A percentile compares a stretch with the other conserved stretches of the same genome.
Evolutionary conservation across 2,888 invertebrate species (phyloP).

Genomic region (Ectropis crepuscularia): DNA sequence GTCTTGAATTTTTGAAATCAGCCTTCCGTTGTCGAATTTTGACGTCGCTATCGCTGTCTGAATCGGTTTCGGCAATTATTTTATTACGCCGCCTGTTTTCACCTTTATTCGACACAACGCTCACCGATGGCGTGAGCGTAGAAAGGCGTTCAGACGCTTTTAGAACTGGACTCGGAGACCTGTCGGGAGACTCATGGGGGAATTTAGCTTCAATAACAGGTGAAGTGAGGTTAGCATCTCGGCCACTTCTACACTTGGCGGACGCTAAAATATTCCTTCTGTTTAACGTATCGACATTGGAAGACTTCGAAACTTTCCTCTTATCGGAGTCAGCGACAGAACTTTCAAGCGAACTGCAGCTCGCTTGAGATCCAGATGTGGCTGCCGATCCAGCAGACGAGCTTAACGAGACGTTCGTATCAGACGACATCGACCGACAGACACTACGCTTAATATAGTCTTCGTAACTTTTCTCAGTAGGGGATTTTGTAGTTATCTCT

Average conservation of each 20-base stretch:
- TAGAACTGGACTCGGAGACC: constrained; percentile 77
- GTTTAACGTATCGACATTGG: constrained; percentile 93
- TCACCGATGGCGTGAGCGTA: constrained; percentile 82
- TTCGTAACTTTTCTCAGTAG: constrained; percentile 66
- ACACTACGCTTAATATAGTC: constrained; percentile 84
- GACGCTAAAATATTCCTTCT: constrained; percentile 94
- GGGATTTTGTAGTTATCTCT: constrained; percentile 68
- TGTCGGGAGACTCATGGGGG: constrained; percentile 84
- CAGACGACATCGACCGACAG: constrained; percentile 88
- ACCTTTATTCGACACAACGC: constrained; percentile 81
- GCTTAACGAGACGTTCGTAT: constrained; percentile 89
- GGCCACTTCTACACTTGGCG: constrained; percentile 93
- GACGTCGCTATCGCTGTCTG: constrained; percentile 71
- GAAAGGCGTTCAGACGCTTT: constrained; percentile 83
- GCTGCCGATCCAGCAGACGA: constrained; percentile 89
- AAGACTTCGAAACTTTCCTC: constrained; percentile 89
- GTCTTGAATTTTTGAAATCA: constrained; percentile 76
- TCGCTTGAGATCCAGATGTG: constrained; percentile 90
- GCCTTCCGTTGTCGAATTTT: constrained; percentile 76
- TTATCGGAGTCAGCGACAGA: constrained; percentile 86
- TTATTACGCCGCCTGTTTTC: constrained; percentile 79
- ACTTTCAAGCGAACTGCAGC: constrained; percentile 87
- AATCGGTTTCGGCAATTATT: constrained; percentile 75
- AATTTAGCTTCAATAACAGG: constrained; percentile 90
- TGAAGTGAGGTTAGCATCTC: constrained; percentile 89